A percentile compares a stretch with the other conserved stretches of the same genome.
Conservation (phyloP, 2,797 vertebrate species). For the Clamator glandarius region DNA sequence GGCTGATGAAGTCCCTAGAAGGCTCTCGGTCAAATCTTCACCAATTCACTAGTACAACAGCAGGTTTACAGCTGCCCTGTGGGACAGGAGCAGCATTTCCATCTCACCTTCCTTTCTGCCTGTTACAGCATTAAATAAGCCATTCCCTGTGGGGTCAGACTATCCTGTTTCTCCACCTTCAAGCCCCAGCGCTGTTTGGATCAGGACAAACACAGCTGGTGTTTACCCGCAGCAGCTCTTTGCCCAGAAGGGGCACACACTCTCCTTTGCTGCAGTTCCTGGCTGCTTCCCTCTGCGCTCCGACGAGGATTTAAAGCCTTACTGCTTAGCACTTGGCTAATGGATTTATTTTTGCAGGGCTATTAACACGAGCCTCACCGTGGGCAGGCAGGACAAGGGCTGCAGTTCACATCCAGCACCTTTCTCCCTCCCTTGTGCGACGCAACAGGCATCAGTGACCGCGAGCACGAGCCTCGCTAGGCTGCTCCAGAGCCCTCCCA, state of each 20-base stretch:
- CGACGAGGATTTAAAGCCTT: not conserved
- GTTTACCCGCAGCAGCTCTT: constrained; percentile 11
- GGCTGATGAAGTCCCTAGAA: not conserved
- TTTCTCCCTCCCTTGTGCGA: not conserved
- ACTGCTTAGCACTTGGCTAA: no score
- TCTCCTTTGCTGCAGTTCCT: rapidly evolving
- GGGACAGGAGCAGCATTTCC: not conserved
- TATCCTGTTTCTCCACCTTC: not conserved
- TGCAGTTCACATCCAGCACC: not conserved
- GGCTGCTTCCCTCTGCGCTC: not conserved
- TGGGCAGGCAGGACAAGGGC: not conserved
- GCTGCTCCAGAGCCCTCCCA: not conserved
- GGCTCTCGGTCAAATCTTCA: not conserved
- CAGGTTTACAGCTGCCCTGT: rapidly evolving
- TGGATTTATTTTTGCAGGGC: no score
- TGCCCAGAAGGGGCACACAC: rapidly evolving
- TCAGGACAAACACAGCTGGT: constrained; percentile 52
- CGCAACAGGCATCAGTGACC: rapidly evolving
- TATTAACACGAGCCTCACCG: not conserved
- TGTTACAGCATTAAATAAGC: not conserved
- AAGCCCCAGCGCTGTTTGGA: rapidly evolving
- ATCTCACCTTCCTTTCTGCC: rapidly evolving
- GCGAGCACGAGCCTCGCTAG: rapidly evolving
- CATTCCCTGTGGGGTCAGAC: not conserved
- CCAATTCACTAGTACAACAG: not conserved